Percentiles rank a stretch among this genome's conserved stretches.
Evolutionary conservation across 2,797 vertebrate genomes (phyloP).

Genomic region (Anguilla obscura): DNA sequence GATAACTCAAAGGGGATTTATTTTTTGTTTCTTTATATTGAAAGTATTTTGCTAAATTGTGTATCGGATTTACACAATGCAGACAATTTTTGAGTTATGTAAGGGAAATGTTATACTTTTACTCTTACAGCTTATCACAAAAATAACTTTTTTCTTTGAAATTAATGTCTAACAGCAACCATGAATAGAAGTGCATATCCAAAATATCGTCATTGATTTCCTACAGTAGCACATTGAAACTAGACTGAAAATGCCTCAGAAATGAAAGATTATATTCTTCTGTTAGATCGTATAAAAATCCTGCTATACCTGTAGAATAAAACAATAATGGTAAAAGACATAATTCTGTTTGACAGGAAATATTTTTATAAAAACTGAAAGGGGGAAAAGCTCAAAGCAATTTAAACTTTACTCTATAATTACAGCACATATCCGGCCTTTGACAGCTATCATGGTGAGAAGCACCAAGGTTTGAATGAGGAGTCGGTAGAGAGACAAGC

Average conservation of each 20-base stretch:
- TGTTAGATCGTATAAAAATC: not conserved
- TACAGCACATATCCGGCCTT: slow-evolving; percentile 1
- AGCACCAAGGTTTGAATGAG: not conserved
- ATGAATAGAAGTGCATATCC: not conserved
- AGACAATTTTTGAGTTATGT: too few species aligned
- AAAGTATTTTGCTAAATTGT: too few species aligned
- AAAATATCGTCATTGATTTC: not conserved
- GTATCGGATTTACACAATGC: too few species aligned
- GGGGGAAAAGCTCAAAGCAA: not conserved
- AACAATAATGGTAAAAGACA: not conserved
- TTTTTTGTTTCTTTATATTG: too few species aligned
- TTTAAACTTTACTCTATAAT: not conserved
- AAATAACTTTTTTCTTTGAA: not conserved
- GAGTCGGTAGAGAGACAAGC: slow-evolving; percentile 6
- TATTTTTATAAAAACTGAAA: not conserved
- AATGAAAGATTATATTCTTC: not conserved
- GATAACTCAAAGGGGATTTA: too few species aligned
- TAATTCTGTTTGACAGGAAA: not conserved
- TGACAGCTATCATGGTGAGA: slow-evolving; percentile 12
- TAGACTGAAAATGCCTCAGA: not conserved
- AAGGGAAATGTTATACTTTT: too few species aligned
- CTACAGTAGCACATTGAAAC: not conserved
- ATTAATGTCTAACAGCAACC: not conserved
- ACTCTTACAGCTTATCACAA: too few species aligned
- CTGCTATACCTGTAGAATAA: not conserved